Evolutionary conservation across 1,140 invertebrate species (phyloP).

Genomic region (Bombus fervidus): DNA sequence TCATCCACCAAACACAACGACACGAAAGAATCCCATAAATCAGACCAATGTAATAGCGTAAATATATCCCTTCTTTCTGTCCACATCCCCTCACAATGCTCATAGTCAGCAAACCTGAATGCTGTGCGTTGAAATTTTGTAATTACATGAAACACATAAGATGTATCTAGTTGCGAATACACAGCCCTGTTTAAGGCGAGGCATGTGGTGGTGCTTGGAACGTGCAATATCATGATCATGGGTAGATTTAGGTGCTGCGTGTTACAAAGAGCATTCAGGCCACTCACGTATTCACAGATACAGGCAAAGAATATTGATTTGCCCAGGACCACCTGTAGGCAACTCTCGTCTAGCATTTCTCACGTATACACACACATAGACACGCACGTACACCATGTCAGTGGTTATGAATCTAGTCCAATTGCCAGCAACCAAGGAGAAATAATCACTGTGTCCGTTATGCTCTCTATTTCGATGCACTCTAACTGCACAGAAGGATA

Average conservation of each 20-base stretch:
- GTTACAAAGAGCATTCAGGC: conserved; percentile 25
- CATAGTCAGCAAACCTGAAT: not conserved
- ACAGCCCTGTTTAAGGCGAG: not conserved
- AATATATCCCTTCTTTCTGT: not conserved
- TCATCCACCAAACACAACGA: not conserved
- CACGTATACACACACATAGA: not conserved
- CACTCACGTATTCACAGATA: conserved; percentile 53
- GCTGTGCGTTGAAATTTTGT: not conserved
- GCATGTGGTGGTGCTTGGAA: not conserved
- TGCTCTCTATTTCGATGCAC: not conserved
- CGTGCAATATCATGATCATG: conserved; percentile 39
- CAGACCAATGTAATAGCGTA: not conserved
- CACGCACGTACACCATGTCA: not conserved
- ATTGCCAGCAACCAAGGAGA: conserved; percentile 36
- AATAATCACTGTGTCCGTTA: conserved; percentile 36
- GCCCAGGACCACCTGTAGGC: conserved; percentile 69
- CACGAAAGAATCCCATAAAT: not conserved
- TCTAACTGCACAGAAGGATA: not conserved
- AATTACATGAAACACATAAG: not conserved
- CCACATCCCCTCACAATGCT: too few species aligned
- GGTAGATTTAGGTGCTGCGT: conserved; percentile 37
- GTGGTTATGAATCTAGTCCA: conserved; percentile 58
- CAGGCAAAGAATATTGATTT: conserved; percentile 65
- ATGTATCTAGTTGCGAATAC: not conserved
- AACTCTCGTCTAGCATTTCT: conserved; percentile 43